phyloP scores from a whole-genome alignment of 2,888 invertebrate genomes.

The Stenichneumon culpator region DNA sequence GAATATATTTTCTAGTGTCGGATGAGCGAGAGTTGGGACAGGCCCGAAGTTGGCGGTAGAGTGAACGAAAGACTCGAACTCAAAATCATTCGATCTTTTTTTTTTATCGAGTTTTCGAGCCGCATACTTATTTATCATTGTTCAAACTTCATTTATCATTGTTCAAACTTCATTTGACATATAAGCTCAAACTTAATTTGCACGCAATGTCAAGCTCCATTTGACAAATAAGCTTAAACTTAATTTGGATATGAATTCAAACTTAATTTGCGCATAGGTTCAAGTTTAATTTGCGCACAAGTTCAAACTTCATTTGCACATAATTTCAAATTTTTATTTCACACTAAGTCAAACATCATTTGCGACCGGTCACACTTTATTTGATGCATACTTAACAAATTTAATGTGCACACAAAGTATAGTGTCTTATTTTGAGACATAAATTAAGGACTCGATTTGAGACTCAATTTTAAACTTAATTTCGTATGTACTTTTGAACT shows the following conservation, averaged over 20 bases:
- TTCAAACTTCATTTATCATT: no score
- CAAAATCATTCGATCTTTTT: background rate
- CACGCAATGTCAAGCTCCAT: background rate
- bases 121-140: background rate
- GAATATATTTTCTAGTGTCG: background rate
- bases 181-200: background rate
- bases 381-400: background rate
- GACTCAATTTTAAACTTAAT: background rate
- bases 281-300: background rate
- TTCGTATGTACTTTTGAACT: background rate
- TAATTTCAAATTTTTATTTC: background rate
- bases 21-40: no score
- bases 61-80: background rate
- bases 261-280: background rate
- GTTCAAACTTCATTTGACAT: background rate
- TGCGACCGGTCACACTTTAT: no score
- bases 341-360: no score
- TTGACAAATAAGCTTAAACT: background rate
- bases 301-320: background rate
- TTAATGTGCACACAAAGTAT: background rate
- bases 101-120: background rate
- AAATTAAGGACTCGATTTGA: background rate
- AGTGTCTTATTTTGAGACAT: no score
- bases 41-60: no score
- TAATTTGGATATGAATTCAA: background rate